Base-by-base conservation (phyloP, 2,888 invertebrate species). In the Ptycholaimellus sp. region DNA sequence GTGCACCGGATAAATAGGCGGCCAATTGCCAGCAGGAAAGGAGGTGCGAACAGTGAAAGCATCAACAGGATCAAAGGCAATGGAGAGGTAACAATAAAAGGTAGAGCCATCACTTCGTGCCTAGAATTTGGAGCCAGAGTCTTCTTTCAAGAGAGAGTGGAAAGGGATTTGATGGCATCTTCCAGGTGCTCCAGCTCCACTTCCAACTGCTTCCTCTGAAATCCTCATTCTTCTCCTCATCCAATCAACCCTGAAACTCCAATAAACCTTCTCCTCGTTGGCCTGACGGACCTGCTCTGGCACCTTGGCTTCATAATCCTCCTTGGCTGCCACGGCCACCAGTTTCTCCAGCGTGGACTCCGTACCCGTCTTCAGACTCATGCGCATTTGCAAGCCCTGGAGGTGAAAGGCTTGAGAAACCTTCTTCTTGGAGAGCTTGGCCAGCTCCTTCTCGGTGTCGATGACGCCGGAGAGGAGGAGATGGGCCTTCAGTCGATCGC, bases 241-340 rank as follows among this genome's bases (percentile, higher is more conserved):
- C 11, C 14, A 30, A 36, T 18, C 9, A 30, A 11, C 4, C 9
- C 18, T 34, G 13, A 21, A 30, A 30, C 23, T 16, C 31, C 14
- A 30, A 32, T 22, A 9, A n/a, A 83, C 64, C 63, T 82, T 87
- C 41, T 81, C 80, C 0, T 67, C 62, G 58, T 87, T 81, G 39
- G 61, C 56, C 31, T 68, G 70, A 33, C 61, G 54, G 21, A 79
- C 74, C 31, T 76, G 74, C 0, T 59, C 63, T 1, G 82, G 82
- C 9, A 83, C 83, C 65, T 85, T 85, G 1, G 58, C 64, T 1
- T 64, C 60, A 59, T 90, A 90, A 62, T 83, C 82, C 1, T 70
- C 64, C 1, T 73, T 72, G 1, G 67, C 59, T 60, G 77, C 76
- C 0, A 73, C 68, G 55, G 79, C 74, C 40, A 71, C 69, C 14